phyloP scores from a whole-genome alignment of 2,797 vertebrate genomes.

The Acanthurus tractus region DNA sequence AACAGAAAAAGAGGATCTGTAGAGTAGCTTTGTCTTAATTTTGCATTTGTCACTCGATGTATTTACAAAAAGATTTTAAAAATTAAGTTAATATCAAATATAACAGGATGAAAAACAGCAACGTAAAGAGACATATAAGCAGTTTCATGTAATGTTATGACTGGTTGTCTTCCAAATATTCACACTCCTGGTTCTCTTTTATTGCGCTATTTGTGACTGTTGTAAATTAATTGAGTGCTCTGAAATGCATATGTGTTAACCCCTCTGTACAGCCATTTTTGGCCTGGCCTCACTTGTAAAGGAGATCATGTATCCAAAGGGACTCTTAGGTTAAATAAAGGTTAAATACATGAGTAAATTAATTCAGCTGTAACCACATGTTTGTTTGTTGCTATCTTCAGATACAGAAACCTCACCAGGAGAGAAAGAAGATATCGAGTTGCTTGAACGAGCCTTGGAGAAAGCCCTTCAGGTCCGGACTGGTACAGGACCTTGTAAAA shows the following conservation, averaged over 20 bases:
- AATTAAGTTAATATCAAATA: not conserved
- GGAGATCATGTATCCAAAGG: not conserved
- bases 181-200: not conserved
- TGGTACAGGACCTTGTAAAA: slow-evolving; percentile 48
- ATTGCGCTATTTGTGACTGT: not conserved
- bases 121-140: not conserved
- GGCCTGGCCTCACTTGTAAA: not conserved
- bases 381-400: slow-evolving; percentile 46
- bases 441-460: slow-evolving; percentile 82
- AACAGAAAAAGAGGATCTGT: not conserved
- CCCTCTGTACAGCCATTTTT: not conserved
- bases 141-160: not conserved
- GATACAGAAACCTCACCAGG: slow-evolving; percentile 54
- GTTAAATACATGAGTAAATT: not conserved
- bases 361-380: not conserved
- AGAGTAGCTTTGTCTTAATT: not conserved
- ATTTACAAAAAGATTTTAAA: not conserved
- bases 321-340: not conserved
- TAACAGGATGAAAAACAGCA: not conserved
- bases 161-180: not conserved
- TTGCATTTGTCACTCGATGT: not conserved
- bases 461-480: slow-evolving; percentile 81
- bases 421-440: slow-evolving; percentile 80
- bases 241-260: not conserved
- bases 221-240: not conserved